phyloP scores from a whole-genome alignment of 2,888 invertebrate species.

The Holacanthella duospinosa region DNA sequence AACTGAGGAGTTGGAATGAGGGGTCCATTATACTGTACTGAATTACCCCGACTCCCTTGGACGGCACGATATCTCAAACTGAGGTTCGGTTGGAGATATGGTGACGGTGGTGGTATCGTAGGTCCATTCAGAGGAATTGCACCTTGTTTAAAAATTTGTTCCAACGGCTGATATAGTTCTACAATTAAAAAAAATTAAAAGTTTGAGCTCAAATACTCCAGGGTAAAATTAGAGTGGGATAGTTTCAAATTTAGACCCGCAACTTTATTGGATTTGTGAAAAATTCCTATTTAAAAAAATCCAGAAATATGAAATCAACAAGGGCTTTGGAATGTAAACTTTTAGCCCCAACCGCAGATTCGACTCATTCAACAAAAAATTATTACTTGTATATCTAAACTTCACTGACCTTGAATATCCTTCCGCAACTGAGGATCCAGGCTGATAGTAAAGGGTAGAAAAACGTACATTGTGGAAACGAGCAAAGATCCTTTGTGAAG shows the following conservation, averaged over 20 bases:
- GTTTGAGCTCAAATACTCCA: background rate
- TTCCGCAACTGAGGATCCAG: constrained; percentile 95
- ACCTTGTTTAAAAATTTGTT: constrained; percentile 31
- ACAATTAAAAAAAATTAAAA: constrained; percentile 8
- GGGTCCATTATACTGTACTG: background rate
- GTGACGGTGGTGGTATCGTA: constrained; percentile 18
- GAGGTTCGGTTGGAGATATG: constrained; percentile 10
- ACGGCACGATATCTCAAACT: constrained; percentile 7
- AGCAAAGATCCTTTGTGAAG: constrained; percentile 75
- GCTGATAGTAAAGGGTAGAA: constrained; percentile 95
- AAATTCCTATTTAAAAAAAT: too few relatives aligned
- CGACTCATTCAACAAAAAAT: too few relatives aligned
- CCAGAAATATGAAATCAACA: background rate
- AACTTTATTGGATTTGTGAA: too few relatives aligned
- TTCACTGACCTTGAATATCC: constrained; percentile 93
- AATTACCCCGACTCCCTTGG: background rate
- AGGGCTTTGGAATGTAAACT: too few relatives aligned
- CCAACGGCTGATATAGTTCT: constrained; percentile 37
- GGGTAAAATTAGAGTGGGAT: background rate
- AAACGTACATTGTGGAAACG: constrained; percentile 81
- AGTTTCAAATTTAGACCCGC: too few relatives aligned
- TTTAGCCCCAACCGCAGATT: too few relatives aligned
- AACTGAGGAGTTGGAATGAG: background rate
- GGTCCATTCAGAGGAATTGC: background rate
- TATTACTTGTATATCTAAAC: too few relatives aligned